Percentiles rank a stretch among this genome's conserved stretches.
These are phyloP conservation scores for Scaptodrosophila latifasciaeformis DNA, from an alignment of 2,888 invertebrate species.

Conservation along the genomic window DNA sequence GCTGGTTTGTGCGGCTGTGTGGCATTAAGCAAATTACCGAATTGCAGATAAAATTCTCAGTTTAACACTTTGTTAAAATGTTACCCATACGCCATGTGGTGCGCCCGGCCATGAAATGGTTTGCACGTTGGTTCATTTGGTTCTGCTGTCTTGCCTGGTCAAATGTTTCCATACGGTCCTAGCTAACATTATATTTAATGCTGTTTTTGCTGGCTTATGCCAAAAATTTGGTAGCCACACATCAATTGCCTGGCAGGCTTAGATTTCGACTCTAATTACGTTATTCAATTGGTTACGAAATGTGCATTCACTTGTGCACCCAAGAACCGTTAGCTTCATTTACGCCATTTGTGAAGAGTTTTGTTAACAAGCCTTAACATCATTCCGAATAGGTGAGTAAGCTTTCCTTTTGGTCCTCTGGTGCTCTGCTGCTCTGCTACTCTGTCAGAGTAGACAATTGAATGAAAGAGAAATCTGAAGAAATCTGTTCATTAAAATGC, in stretches of 20 bases:
- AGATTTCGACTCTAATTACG: conserved; percentile 49
- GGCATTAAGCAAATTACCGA: conserved; percentile 51
- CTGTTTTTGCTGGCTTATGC: conserved; percentile 6
- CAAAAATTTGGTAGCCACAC: conserved; percentile 50
- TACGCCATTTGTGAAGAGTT: conserved; percentile 1
- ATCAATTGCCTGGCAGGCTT: conserved; percentile 44
- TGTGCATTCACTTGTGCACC: no score
- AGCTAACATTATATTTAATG: neutral
- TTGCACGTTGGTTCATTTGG: no score
- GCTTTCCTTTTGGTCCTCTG: no score
- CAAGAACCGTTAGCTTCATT: neutral
- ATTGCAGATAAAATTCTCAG: conserved; percentile 69
- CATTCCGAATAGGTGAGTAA: conserved; percentile 8
- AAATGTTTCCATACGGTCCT: neutral
- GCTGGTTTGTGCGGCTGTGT: conserved; percentile 23
- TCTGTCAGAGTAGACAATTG: neutral
- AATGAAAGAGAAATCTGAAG: conserved; percentile 4
- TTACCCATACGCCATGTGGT: conserved; percentile 58
- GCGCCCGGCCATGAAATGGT: conserved; percentile 48
- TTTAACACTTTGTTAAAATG: conserved; percentile 69
- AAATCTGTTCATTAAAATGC: conserved; percentile 20
- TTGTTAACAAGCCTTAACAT: conserved; percentile 25
- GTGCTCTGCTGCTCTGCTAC: no score
- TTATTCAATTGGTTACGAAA: conserved; percentile 41
- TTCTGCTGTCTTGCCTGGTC: no score